Evolutionary conservation across 2,797 vertebrate genomes (phyloP).

Genomic region (Fratercula arctica): DNA sequence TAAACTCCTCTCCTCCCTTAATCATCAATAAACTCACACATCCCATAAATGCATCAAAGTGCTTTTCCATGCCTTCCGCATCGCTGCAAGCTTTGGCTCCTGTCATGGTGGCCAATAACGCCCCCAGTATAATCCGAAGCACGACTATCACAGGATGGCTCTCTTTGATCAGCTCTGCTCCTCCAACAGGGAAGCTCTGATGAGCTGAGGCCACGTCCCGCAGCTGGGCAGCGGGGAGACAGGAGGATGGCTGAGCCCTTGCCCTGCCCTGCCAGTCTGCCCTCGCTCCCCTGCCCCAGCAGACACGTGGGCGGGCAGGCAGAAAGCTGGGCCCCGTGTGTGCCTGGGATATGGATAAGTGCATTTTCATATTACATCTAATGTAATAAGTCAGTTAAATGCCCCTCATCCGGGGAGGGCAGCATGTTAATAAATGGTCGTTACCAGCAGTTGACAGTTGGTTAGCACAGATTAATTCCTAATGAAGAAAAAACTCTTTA

Average conservation of each 20-base stretch:
- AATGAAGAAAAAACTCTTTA: conserved; percentile 81
- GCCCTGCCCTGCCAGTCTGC: background rate
- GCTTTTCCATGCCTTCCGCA: background rate
- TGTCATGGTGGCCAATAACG: background rate
- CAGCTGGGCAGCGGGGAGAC: background rate
- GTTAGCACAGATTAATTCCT: conserved; percentile 81
- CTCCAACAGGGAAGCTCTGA: background rate
- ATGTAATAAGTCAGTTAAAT: conserved; percentile 52
- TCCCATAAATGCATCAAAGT: background rate
- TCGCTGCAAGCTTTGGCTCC: background rate
- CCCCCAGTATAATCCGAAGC: background rate
- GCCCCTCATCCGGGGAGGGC: background rate
- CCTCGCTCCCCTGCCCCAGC: background rate
- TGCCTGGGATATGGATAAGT: conserved; percentile 2
- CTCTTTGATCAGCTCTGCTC: background rate
- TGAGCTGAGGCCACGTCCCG: background rate
- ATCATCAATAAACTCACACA: background rate
- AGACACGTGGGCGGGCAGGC: rapidly evolving
- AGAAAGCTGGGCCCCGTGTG: background rate
- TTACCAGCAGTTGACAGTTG: conserved; percentile 74
- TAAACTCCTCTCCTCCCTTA: background rate
- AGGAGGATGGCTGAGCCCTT: background rate
- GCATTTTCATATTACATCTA: conserved; percentile 54
- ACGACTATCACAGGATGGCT: background rate
- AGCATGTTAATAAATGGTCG: conserved; percentile 36